Evolutionary conservation across 2,888 invertebrate genomes (phyloP).

Genomic region (Pseudococcus viburni): DNA sequence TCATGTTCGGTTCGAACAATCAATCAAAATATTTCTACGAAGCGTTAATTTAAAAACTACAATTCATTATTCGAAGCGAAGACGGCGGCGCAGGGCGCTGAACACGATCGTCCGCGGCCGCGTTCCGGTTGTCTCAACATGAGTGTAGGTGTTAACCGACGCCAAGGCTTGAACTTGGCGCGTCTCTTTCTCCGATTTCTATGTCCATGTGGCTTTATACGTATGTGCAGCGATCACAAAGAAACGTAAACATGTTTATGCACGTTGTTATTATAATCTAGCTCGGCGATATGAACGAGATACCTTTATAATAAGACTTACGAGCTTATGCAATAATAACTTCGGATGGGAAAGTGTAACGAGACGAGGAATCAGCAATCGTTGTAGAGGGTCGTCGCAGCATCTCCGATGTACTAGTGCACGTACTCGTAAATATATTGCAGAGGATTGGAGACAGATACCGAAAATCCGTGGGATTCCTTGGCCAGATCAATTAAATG

Average conservation of each 20-base stretch:
- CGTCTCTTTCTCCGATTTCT: background rate
- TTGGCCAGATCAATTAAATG: background rate
- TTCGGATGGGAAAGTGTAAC: background rate
- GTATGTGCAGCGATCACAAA: constrained; percentile 5
- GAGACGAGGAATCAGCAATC: constrained; percentile 3
- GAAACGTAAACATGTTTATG: constrained; percentile 41
- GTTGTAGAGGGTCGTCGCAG: background rate
- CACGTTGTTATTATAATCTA: constrained; percentile 34
- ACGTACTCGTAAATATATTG: background rate
- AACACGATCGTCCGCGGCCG: background rate
- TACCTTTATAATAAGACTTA: background rate
- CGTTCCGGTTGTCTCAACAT: constrained; percentile 15
- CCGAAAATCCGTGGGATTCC: background rate
- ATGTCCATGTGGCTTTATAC: background rate
- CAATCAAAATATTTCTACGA: constrained; percentile 46
- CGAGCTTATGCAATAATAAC: constrained; percentile 13
- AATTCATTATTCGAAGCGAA: constrained; percentile 36
- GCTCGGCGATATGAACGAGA: background rate
- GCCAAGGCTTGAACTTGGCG: constrained; percentile 2
- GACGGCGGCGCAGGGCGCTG: background rate
- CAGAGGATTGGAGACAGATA: background rate
- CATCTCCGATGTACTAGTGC: background rate
- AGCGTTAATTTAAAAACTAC: constrained; percentile 47
- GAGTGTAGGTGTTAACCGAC: constrained; percentile 35
- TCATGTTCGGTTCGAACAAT: constrained; percentile 16